phyloP scores from a whole-genome alignment of 1,140 invertebrate genomes.

The Eubasilissa regina region DNA sequence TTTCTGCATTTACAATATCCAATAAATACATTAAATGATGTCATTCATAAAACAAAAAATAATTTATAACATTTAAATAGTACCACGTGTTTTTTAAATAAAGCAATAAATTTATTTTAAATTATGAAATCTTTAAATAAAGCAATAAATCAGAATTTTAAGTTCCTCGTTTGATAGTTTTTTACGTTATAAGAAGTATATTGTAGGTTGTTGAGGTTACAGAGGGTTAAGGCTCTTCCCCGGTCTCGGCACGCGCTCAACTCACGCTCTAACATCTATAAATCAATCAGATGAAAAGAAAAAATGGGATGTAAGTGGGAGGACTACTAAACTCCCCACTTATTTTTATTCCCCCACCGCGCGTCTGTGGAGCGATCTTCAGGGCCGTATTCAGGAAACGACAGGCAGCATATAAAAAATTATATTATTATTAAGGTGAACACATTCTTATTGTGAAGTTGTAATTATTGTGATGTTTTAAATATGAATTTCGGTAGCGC shows the following conservation, averaged over 20 bases:
- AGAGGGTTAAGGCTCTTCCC: slow-evolving; percentile 18
- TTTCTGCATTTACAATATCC: too few species aligned
- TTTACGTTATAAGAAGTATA: not conserved
- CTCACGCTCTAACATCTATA: slow-evolving; percentile 32
- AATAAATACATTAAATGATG: too few species aligned
- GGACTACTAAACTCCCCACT: slow-evolving; percentile 25
- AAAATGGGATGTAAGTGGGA: slow-evolving; percentile 33
- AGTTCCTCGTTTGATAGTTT: not conserved
- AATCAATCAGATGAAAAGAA: slow-evolving; percentile 43
- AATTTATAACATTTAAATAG: too few species aligned
- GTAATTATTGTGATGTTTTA: too few species aligned
- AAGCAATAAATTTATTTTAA: too few species aligned
- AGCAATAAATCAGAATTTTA: too few species aligned
- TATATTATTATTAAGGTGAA: too few species aligned
- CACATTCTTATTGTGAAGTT: too few species aligned
- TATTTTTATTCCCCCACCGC: not conserved
- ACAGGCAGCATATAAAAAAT: not conserved
- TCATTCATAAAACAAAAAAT: too few species aligned
- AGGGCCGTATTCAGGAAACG: slow-evolving; percentile 5
- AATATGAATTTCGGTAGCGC: too few species aligned
- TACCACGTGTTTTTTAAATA: too few species aligned
- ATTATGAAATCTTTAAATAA: too few species aligned
- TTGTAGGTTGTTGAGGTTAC: not conserved
- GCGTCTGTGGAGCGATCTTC: not conserved
- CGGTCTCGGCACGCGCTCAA: slow-evolving; percentile 33